Evolutionary conservation across 2,888 invertebrate species (phyloP).

Genomic region (Dryomyza anilis): DNA sequence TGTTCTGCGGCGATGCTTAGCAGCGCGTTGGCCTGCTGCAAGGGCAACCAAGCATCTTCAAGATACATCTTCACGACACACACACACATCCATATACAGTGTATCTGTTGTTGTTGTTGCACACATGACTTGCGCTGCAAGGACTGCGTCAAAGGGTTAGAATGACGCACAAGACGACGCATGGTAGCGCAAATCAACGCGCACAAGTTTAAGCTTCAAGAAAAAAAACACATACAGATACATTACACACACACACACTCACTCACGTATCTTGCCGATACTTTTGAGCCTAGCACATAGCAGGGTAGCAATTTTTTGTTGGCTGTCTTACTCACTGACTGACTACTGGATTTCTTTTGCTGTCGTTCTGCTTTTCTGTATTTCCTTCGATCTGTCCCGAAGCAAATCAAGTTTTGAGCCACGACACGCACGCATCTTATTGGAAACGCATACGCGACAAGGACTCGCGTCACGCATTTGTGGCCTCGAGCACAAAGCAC

Average conservation of each 20-base stretch:
- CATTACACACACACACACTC: neutral
- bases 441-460: neutral
- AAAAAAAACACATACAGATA: neutral
- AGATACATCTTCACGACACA: neutral
- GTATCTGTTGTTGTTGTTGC: neutral
- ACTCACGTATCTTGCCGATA: neutral
- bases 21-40: constrained; percentile 23
- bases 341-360: no score
- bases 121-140: constrained; percentile 13
- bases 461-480: constrained; percentile 2
- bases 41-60: constrained; percentile 26
- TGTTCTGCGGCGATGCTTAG: constrained; percentile 19
- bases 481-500: neutral
- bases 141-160: constrained; percentile 31
- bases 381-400: neutral
- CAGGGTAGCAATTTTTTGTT: constrained; percentile 6
- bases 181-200: no score
- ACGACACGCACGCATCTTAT: neutral
- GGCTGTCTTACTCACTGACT: no score
- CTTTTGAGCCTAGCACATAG: neutral
- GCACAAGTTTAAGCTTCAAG: neutral
- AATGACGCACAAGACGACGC: no score
- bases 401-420: neutral
- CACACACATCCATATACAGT: neutral
- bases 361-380: no score